Conservation (phyloP, 2,797 vertebrate species). For the Ispidina picta region DNA sequence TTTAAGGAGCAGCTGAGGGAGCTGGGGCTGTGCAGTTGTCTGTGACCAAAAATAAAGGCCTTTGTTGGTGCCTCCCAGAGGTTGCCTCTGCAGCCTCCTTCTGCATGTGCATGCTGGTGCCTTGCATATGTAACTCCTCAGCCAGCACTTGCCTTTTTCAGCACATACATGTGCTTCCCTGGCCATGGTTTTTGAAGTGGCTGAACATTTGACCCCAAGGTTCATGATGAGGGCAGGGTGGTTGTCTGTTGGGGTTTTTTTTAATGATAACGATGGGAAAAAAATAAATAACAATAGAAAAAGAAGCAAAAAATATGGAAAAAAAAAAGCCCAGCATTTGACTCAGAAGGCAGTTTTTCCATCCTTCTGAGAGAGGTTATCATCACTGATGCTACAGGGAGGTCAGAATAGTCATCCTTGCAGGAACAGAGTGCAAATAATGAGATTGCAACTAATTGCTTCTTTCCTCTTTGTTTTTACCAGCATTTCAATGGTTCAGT, state of each 20-base stretch:
- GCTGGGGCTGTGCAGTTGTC: not conserved
- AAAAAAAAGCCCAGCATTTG: not conserved
- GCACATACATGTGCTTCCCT: not conserved
- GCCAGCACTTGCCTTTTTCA: not conserved
- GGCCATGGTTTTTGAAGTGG: not conserved
- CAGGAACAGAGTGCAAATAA: not conserved
- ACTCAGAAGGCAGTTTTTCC: not conserved
- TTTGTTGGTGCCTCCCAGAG: not conserved
- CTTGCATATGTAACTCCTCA: not conserved
- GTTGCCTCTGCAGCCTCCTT: not conserved
- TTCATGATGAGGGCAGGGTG: not conserved
- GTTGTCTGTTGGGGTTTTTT: not conserved
- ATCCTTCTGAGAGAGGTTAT: not conserved
- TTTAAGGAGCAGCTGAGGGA: too few relatives aligned
- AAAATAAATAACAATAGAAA: not conserved
- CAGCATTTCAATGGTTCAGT: not conserved
- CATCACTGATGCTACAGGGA: not conserved
- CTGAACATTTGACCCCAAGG: slow-evolving; percentile 9
- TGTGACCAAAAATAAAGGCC: not conserved
- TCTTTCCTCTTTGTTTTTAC: not conserved
- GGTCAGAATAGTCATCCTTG: not conserved
- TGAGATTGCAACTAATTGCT: not conserved
- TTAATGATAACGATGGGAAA: not conserved
- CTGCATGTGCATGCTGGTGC: not conserved
- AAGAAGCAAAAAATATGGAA: not conserved